Evolutionary conservation across 2,113 vertebrate species (phyloP), one percentile per base, ranked within the genome.

Genomic region (Ovis canadensis): DNA sequence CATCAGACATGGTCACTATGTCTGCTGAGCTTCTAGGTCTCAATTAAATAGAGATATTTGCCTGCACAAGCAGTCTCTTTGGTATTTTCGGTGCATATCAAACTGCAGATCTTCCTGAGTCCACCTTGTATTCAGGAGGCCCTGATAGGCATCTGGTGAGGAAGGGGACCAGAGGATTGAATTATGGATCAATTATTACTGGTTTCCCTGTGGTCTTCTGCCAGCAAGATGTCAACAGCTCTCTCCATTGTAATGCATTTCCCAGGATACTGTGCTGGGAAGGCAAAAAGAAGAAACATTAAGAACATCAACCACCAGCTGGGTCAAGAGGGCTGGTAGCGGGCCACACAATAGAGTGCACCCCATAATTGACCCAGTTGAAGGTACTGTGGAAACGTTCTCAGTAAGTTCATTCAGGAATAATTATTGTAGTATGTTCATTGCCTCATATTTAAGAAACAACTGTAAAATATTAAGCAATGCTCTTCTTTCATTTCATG

Each of bases 301-400:
- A 52, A 50, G 29, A 52, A 50, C 14, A 21, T 52, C 48, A 6
- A 82, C 31, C 11, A 2, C 80, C 17, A 33, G 1, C 31, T 82
- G 48, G 10, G 1, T 54, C 31, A 54, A 52, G 33, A 54, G 0
- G 36, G 36, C 36, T 6, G 21, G 17, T 33, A n/a, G 25, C 3
- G 0, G 48, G 17, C 48, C 48, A 13, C 80, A 23, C 31, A 23
- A 1, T 19, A 13, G 3, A 21, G 19, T 14, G 33, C 19, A 4
- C 19, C 5, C 80, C n/a, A 7, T 16, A 82, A 54, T 1, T 54
- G 80, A n/a, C 5, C 5, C 31, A 54, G 19, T 0, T n/a, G 80
- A 82, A 25, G 71, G 23, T 25, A 43, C 21, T 27, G 11, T 74
- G 36, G 11, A 27, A 13, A 25, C 25, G 3, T 43, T 74, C 36